A percentile compares a stretch with the other conserved stretches of the same genome.
phyloP scores from a whole-genome alignment of 2,888 invertebrate species.

The Acrobeloides nanus region DNA sequence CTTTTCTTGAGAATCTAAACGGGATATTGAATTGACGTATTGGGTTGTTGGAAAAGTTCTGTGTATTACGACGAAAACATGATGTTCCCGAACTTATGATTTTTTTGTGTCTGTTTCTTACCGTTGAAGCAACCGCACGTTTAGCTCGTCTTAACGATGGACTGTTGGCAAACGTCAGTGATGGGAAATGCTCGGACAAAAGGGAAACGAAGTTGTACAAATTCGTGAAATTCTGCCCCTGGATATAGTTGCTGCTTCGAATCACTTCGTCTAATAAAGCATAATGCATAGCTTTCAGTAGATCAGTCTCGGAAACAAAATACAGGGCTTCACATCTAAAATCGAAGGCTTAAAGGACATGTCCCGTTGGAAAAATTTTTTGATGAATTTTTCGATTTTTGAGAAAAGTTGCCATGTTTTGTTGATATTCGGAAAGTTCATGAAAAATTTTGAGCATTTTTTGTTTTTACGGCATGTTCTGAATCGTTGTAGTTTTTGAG shows the following conservation, averaged over 20 bases:
- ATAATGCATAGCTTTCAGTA: constrained; percentile 48
- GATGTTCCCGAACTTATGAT: too few relatives aligned
- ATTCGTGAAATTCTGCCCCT: constrained; percentile 45
- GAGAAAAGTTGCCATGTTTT: too few relatives aligned
- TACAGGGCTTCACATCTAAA: constrained; percentile 44
- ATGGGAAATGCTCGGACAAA: constrained; percentile 50
- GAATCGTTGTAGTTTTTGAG: too few relatives aligned
- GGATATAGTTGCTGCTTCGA: constrained; percentile 22
- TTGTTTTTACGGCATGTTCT: too few relatives aligned
- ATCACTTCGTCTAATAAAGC: constrained; percentile 49
- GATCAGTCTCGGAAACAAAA: constrained; percentile 52
- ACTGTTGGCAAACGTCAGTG: constrained; percentile 37
- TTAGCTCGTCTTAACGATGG: constrained; percentile 23
- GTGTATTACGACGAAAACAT: too few relatives aligned
- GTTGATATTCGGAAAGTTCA: too few relatives aligned
- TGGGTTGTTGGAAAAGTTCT: too few relatives aligned
- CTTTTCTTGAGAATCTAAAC: constrained; percentile 11
- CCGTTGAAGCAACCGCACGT: constrained; percentile 15
- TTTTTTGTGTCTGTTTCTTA: background rate
- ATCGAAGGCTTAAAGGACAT: background rate
- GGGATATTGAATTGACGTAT: too few relatives aligned
- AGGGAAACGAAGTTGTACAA: constrained; percentile 46
- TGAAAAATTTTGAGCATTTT: too few relatives aligned
- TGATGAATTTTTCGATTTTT: too few relatives aligned
- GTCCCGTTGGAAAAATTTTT: background rate